Percentiles rank a stretch among this genome's conserved stretches.
Conservation (phyloP, 2,888 invertebrate genomes). For the Acanthococcus lagerstroemiae region DNA sequence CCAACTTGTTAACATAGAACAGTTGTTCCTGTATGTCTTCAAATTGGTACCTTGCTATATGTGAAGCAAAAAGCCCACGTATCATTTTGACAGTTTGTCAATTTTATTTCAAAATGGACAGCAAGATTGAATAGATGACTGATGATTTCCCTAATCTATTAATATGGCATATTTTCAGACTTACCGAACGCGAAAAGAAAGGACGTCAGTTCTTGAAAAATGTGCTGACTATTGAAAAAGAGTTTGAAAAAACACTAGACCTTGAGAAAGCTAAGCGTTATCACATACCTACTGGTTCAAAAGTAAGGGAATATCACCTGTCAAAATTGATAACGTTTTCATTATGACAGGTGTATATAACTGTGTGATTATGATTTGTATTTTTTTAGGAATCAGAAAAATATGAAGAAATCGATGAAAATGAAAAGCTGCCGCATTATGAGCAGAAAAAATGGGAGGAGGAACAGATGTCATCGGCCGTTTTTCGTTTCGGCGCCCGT, state of each 20-base stretch:
- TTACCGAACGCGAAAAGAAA: constrained; percentile 74
- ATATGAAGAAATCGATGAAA: constrained; percentile 75
- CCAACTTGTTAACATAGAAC: neutral
- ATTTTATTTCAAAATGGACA: too few species aligned
- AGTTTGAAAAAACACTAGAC: constrained; percentile 90
- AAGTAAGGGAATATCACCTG: too few species aligned
- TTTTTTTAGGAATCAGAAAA: constrained; percentile 41
- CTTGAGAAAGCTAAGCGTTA: constrained; percentile 87
- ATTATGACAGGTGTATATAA: neutral
- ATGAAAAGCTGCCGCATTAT: constrained; percentile 70
- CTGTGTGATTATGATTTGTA: neutral
- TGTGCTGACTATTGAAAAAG: constrained; percentile 78
- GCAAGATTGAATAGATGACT: too few species aligned
- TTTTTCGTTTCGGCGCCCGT: constrained; percentile 86
- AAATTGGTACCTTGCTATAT: too few species aligned
- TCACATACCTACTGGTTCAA: constrained; percentile 75
- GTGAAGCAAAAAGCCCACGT: neutral
- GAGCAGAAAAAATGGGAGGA: constrained; percentile 95
- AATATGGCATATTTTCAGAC: constrained; percentile 47
- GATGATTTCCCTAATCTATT: neutral
- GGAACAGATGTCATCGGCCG: constrained; percentile 86
- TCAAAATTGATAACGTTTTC: constrained; percentile 31
- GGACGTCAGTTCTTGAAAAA: constrained; percentile 85
- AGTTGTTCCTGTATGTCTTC: too few species aligned
- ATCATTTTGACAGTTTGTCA: too few species aligned